Evolutionary conservation across 2,888 invertebrate species (phyloP), one percentile per base, ranked within the genome.

Genomic region (Dryomyza anilis): DNA sequence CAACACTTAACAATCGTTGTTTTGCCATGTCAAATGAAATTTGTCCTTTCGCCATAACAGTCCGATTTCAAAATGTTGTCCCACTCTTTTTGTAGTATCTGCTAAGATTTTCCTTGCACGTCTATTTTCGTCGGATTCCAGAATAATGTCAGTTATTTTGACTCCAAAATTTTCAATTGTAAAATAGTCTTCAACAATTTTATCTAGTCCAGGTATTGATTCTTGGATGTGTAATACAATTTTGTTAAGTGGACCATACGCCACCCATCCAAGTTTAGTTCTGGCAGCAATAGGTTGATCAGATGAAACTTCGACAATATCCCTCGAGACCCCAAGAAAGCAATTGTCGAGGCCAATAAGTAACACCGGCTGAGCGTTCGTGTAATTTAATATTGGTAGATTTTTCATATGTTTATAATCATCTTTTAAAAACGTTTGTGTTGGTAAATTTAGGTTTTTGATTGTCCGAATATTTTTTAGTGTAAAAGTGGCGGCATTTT

Each of bases 401-500:
- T 8, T 33, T 8, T 33, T 33, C 12, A 33, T 8, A 33, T 33
- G 33, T 8, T 33, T 33, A 12, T 33, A 12, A 6, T 43, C 16
- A 14, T 43, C n/a, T 43, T 8, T 33, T 8, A 8, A 33, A 33
- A 33, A 33, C 12, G 12, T 8, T 33, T 33, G 33, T 33, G 33
- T 33, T 12, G 33, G 33, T 12, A 33, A 33, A 6, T 33, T 33
- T 12, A 33, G 33, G 12, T 12, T 8, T 12, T 33, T 33, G 33
- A 33, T 33, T 33, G 33, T 33, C 7, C 33, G 33, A 33, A 33
- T 12, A 12, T 33, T 33, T 12, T 33, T 33, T 33, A 33, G 12
- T 23, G 63, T 48, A 1, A 66, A 55, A n/a, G 48, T n/a, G 16
- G 61, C 10, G n/a, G 61, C 48, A 4, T 57, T 16, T n/a, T n/a